Percentiles rank a stretch among this genome's conserved stretches.
Evolutionary conservation across 2,113 vertebrate species (phyloP).

Genomic region (Brevimyrus niger): DNA sequence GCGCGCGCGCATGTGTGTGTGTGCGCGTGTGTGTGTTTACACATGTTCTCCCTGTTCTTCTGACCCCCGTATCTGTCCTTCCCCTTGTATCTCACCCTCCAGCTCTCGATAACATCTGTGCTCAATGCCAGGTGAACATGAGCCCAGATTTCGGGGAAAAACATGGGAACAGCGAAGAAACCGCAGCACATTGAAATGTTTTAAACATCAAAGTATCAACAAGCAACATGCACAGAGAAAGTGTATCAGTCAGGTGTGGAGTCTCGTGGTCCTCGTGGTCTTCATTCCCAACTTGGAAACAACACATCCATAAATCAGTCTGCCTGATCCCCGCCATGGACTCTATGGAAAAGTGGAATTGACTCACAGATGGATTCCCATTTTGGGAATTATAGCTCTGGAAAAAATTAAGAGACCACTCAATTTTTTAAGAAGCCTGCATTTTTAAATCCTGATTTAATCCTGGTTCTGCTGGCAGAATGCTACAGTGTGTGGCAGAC

Average conservation of each 20-base stretch:
- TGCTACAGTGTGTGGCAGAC: no score
- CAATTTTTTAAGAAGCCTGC: background rate
- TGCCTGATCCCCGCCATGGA: background rate
- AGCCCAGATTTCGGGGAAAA: background rate
- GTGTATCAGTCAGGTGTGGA: background rate
- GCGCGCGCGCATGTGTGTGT: background rate
- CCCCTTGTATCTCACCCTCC: background rate
- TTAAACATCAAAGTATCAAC: background rate
- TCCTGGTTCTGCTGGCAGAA: no score
- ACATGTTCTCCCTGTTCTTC: background rate
- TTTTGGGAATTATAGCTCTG: background rate
- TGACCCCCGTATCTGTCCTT: background rate
- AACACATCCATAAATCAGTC: conserved; percentile 1
- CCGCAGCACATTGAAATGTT: background rate
- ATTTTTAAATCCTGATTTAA: background rate
- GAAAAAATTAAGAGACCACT: background rate
- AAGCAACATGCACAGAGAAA: background rate
- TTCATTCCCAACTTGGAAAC: background rate
- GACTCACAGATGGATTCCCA: background rate
- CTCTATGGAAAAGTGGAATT: background rate
- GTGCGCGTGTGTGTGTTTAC: background rate
- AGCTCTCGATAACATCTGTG: background rate
- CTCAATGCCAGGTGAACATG: background rate
- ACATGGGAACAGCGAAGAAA: no score
- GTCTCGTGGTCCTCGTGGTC: background rate